These are phyloP conservation scores for Drosophila hydei DNA, from an alignment of 1,140 invertebrate species.

Conservation along the genomic window DNA sequence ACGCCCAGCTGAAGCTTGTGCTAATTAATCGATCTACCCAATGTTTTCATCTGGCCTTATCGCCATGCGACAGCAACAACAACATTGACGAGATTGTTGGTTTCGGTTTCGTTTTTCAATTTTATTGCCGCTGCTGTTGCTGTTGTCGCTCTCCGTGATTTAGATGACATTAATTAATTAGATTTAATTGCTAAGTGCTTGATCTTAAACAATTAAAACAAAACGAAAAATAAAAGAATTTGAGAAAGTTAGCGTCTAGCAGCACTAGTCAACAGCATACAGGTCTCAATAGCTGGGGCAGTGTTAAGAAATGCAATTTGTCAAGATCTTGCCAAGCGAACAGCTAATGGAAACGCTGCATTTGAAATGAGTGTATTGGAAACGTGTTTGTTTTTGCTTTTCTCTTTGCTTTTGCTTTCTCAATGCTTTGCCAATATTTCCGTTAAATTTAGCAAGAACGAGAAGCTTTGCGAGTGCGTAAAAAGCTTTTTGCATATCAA, in stretches of 20 bases:
- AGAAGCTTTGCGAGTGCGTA: neutral
- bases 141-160: conserved; percentile 50
- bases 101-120: conserved; percentile 31
- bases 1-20: conserved; percentile 8
- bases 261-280: neutral
- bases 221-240: neutral
- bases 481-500: neutral
- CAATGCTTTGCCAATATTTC: neutral
- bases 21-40: conserved; percentile 53
- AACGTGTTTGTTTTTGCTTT: neutral
- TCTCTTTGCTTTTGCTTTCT: neutral
- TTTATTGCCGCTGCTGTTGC: conserved; percentile 10
- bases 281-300: neutral
- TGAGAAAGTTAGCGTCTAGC: neutral
- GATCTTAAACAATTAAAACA: conserved; percentile 6
- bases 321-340: too few species aligned
- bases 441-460: neutral
- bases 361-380: neutral
- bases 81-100: conserved; percentile 14
- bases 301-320: neutral
- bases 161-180: conserved; percentile 73
- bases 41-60: conserved; percentile 34
- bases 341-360: neutral
- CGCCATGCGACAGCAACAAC: conserved; percentile 7
- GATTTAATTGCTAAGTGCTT: conserved; percentile 59